A percentile compares a stretch with the other conserved stretches of the same genome.
Conservation (phyloP, 1,140 invertebrate species). For the Atta cephalotes region DNA sequence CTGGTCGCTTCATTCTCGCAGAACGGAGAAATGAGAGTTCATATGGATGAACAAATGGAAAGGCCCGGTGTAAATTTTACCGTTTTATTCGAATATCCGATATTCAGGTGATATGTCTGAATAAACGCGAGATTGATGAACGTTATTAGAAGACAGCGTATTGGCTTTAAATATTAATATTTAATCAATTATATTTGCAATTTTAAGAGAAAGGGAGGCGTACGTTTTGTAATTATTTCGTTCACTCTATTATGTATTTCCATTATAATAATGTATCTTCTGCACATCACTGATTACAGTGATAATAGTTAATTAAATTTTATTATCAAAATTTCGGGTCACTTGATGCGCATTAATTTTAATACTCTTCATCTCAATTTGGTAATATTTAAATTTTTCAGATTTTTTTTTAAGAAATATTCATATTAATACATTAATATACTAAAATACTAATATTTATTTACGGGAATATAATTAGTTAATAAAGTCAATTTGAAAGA, state of each 20-base stretch:
- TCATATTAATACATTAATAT: too few relatives aligned
- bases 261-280: conserved; percentile 2
- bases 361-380: neutral
- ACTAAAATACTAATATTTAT: neutral
- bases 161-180: conserved; percentile 6
- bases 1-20: conserved; percentile 45
- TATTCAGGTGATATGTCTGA: neutral
- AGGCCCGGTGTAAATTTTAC: conserved; percentile 16
- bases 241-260: neutral
- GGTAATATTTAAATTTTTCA: neutral
- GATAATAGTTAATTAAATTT: conserved; percentile 22
- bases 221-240: neutral
- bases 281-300: neutral
- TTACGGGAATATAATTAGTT: neutral
- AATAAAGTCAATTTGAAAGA: neutral
- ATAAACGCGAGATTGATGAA: neutral
- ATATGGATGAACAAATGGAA: conserved; percentile 58
- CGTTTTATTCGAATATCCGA: conserved; percentile 13
- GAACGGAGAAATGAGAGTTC: conserved; percentile 47
- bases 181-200: neutral
- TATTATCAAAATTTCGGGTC: neutral
- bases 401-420: too few relatives aligned
- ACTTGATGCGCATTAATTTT: neutral
- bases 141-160: neutral
- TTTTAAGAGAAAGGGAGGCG: neutral